A percentile compares a stretch with the other conserved stretches of the same genome.
These are phyloP conservation scores for Oreochromis niloticus DNA, from an alignment of 2,113 vertebrate species.

Conservation along the genomic window DNA sequence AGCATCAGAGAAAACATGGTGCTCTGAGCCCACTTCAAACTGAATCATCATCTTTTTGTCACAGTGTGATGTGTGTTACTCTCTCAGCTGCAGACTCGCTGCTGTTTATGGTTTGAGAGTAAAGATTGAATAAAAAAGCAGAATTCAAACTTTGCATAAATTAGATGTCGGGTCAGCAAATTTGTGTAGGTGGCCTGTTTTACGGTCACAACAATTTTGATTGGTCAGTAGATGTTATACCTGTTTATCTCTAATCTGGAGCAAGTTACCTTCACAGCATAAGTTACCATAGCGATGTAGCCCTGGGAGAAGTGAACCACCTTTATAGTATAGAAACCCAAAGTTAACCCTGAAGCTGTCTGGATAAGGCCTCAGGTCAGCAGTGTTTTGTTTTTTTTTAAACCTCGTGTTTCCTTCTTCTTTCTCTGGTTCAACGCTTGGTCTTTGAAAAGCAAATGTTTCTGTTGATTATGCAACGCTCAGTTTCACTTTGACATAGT, in stretches of 20 bases:
- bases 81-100: neutral
- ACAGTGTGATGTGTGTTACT: neutral
- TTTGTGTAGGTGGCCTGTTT: neutral
- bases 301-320: neutral
- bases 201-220: neutral
- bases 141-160: neutral
- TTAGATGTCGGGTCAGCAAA: neutral
- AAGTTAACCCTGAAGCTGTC: neutral
- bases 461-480: neutral
- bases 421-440: neutral
- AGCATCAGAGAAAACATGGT: neutral
- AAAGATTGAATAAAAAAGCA: neutral
- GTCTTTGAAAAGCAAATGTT: neutral
- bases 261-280: neutral
- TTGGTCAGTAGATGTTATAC: neutral
- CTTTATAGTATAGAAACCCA: neutral
- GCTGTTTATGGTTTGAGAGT: neutral
- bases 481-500: neutral
- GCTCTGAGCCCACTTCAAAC: neutral
- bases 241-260: neutral
- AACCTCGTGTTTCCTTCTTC: neutral
- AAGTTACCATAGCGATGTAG: neutral
- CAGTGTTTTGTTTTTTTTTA: neutral
- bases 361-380: neutral
- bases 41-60: neutral